A percentile compares a stretch with the other conserved stretches of the same genome.
Conservation (phyloP, 2,797 vertebrate genomes). For the Trematomus bernacchii region DNA sequence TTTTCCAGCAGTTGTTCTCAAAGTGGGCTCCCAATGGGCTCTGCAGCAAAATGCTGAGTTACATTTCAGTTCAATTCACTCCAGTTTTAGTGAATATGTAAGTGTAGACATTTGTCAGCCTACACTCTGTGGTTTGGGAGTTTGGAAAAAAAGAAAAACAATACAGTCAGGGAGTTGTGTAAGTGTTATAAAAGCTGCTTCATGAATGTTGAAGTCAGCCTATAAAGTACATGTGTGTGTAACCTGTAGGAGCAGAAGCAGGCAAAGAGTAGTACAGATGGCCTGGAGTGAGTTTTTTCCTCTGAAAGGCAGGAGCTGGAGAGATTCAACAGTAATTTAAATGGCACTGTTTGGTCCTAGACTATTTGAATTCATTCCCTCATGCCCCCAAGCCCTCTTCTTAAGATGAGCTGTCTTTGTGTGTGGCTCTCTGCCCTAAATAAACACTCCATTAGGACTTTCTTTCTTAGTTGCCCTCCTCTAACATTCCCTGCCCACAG, state of each 20-base stretch:
- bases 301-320: constrained; percentile 58
- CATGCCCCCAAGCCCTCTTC: constrained; percentile 51
- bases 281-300: constrained; percentile 37
- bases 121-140: neutral
- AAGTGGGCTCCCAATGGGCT: constrained; percentile 10
- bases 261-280: constrained; percentile 38
- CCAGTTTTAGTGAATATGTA: constrained; percentile 3
- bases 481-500: constrained; percentile 65
- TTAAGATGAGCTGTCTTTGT: constrained; percentile 71
- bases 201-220: constrained; percentile 14
- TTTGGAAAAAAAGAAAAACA: neutral
- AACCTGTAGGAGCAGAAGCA: constrained; percentile 33
- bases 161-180: neutral
- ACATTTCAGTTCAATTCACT: constrained; percentile 12
- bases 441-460: constrained; percentile 77
- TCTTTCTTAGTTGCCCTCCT: constrained; percentile 60
- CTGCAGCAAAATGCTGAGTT: constrained; percentile 21
- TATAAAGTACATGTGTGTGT: constrained; percentile 30
- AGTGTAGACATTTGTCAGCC: constrained; percentile 2
- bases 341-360: constrained; percentile 62
- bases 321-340: constrained; percentile 63
- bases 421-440: constrained; percentile 72
- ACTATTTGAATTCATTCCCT: constrained; percentile 64
- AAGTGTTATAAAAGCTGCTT: constrained; percentile 22
- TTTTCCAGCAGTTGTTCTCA: constrained; percentile 19